These are phyloP conservation scores for Tiliacea aurago DNA, from an alignment of 2,888 invertebrate species.

Conservation along the genomic window DNA sequence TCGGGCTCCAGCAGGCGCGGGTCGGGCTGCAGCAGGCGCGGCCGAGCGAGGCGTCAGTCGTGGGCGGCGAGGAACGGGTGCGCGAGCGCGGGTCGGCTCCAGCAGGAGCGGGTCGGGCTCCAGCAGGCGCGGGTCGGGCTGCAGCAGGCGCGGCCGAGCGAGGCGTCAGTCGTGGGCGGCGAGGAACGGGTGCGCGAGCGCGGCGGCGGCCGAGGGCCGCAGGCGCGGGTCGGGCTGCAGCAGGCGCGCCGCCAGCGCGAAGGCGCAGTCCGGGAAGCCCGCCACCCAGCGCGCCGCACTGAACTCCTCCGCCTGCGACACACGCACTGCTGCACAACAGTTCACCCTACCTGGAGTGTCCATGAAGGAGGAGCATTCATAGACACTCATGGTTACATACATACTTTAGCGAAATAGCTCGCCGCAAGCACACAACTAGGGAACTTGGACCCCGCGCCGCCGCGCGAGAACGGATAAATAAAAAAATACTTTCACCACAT, in stretches of 20 bases:
- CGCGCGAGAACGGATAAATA: too few relatives aligned
- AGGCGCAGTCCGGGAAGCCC: constrained; percentile 93
- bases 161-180: constrained; percentile 77
- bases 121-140: constrained; percentile 94
- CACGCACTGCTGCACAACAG: neutral
- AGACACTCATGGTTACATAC: neutral
- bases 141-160: too few relatives aligned
- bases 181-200: constrained; percentile 94
- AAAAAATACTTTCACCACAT: too few relatives aligned
- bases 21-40: too few relatives aligned
- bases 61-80: constrained; percentile 92
- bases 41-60: neutral
- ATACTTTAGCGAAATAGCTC: too few relatives aligned
- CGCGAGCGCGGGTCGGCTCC: constrained; percentile 78
- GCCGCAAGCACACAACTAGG: too few relatives aligned
- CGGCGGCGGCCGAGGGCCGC: constrained; percentile 93
- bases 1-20: constrained; percentile 93
- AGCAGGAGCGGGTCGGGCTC: constrained; percentile 91
- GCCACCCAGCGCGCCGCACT: constrained; percentile 64
- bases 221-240: constrained; percentile 95
- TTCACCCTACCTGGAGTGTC: neutral
- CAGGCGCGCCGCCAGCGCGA: constrained; percentile 93
- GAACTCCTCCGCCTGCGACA: constrained; percentile 69
- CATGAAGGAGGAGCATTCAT: neutral
- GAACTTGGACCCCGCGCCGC: too few relatives aligned